Conservation (phyloP, 2,113 vertebrate species). For the Opisthocomus hoazin region DNA sequence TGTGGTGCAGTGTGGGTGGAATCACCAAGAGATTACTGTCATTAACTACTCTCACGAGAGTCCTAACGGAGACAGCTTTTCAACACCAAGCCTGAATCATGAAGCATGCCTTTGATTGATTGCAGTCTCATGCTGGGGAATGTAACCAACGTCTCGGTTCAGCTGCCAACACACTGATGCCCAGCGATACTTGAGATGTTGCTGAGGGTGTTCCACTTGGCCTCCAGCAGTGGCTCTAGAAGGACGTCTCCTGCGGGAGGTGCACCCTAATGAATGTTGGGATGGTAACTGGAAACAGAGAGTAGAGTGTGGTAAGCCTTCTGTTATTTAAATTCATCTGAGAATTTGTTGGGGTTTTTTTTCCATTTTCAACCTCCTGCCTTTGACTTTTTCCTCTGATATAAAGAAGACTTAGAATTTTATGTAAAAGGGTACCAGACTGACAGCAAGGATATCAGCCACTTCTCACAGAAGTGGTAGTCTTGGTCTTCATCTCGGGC, state of each 20-base stretch:
- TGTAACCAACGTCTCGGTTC: not conserved
- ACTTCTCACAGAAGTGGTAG: not conserved
- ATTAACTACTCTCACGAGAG: not conserved
- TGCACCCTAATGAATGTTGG: not conserved
- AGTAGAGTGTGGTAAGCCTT: not conserved
- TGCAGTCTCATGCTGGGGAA: not conserved
- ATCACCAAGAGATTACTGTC: not conserved
- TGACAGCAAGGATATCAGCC: not conserved
- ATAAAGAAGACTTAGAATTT: not conserved
- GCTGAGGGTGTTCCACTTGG: not conserved
- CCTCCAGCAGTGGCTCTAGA: not conserved
- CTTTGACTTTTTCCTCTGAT: not conserved
- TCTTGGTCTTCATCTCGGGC: not conserved
- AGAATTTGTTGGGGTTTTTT: accelerated
- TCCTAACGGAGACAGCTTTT: not conserved
- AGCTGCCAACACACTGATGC: not conserved
- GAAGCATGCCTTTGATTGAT: not conserved
- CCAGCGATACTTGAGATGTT: not conserved
- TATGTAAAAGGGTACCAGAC: not conserved
- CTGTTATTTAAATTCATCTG: not conserved
- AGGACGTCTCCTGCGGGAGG: not conserved
- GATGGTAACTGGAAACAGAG: not conserved
- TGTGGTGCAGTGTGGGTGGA: not conserved
- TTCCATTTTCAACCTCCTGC: not conserved
- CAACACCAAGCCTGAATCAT: not conserved